phyloP scores from a whole-genome alignment of 2,113 vertebrate species.

The Cettia cetti region DNA sequence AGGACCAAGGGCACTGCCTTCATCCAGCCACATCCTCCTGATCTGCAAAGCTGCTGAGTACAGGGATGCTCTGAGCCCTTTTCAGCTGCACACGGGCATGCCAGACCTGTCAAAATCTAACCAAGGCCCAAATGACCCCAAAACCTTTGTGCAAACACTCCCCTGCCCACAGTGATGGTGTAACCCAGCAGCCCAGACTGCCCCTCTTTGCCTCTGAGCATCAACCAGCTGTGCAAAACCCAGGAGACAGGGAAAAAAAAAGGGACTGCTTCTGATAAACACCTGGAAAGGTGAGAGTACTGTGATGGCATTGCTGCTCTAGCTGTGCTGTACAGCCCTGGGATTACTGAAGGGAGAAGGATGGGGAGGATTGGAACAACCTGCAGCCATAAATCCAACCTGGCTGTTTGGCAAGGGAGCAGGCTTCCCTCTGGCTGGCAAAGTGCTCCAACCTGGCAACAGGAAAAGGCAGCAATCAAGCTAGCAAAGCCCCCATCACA shows the following conservation, averaged over 20 bases:
- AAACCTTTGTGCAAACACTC: background rate
- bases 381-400: background rate
- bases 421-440: background rate
- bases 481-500: background rate
- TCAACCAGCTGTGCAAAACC: background rate
- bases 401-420: background rate
- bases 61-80: background rate
- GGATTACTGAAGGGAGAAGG: background rate
- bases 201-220: background rate
- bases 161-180: background rate
- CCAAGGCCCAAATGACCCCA: background rate
- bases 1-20: background rate
- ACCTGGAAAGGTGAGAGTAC: background rate
- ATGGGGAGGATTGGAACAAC: background rate
- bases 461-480: background rate
- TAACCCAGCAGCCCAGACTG: background rate
- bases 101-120: background rate
- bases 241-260: background rate
- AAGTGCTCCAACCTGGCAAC: background rate
- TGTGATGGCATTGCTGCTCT: background rate
- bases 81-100: background rate
- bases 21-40: background rate
- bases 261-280: background rate
- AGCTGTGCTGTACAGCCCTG: background rate
- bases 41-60: background rate